Base-by-base conservation (phyloP, 2,113 vertebrate species). In the Lycaon pictus region DNA sequence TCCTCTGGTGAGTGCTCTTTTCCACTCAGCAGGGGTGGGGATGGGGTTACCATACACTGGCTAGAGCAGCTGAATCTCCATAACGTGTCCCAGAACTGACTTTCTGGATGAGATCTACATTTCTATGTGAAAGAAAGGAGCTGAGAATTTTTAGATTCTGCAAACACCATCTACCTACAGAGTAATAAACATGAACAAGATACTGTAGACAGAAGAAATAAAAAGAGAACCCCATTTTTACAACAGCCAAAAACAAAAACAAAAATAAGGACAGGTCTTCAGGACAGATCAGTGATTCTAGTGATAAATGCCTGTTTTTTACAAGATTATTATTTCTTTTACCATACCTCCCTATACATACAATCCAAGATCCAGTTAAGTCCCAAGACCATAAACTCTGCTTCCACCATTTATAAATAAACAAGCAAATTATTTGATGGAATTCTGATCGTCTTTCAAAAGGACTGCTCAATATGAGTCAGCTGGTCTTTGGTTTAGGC, bases 51-150 rank as follows among this genome's bases (percentile, higher is more conserved):
- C 67, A 93, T 19, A 6, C 93, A 29, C 29, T 51, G 2, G 0
- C 20, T 77, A 79, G 85, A 89, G 87, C 17, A 51, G 62, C 67
- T 95, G 87, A 88, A 96, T 27, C 20, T 74, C 43, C 93, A 37
- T 77, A 88, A 55, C 71, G 53, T 90, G 88, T 85, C 88, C 69
- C 74, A 93, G 83, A 90, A 96, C 94, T 89, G 95, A 95, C 90
- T 87, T 96, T 67, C 93, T 63, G 76, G 48, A 95, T 96, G 97
- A 93, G 71, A 97, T 65, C 29, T 86, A 27, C 96, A 97, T 65
- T 96, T 96, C 29, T 55, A 95, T n/a, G 43, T 80, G 29, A 69
- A 95, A 5, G 11, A 98, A 97, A 97, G 98, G 37, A 58, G 96
- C 63, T 15, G 25, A 9, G 27, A 35, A 67, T 65, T 62, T 85